A percentile compares a stretch with the other conserved stretches of the same genome.
These are phyloP conservation scores for Phengaris arion DNA, from an alignment of 2,888 invertebrate species.

Conservation along the genomic window DNA sequence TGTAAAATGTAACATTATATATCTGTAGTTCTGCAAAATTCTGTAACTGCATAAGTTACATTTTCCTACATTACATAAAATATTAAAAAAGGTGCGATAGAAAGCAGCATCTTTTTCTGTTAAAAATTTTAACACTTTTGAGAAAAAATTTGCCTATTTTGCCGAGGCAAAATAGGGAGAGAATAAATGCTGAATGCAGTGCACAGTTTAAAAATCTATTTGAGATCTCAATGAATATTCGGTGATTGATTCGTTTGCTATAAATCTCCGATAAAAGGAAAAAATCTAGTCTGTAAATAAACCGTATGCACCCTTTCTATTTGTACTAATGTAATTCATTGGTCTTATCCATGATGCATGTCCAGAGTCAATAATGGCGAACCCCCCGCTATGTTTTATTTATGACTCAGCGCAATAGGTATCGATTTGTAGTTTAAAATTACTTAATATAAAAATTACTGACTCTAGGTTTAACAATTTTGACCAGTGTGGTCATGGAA, in stretches of 20 bases:
- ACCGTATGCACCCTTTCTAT: conserved; percentile 61
- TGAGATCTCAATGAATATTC: neutral
- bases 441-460: neutral
- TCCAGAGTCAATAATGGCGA: conserved; percentile 38
- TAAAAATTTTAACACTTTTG: too few species aligned
- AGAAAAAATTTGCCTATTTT: too few species aligned
- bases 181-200: too few species aligned
- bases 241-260: neutral
- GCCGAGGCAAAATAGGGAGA: too few species aligned
- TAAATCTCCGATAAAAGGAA: neutral
- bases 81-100: too few species aligned
- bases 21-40: too few species aligned
- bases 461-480: neutral
- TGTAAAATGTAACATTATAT: too few species aligned
- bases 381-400: conserved; percentile 35
- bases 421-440: conserved; percentile 16
- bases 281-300: conserved; percentile 16
- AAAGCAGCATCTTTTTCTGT: too few species aligned
- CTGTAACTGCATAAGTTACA: too few species aligned
- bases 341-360: conserved; percentile 49
- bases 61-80: too few species aligned
- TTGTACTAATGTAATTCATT: conserved; percentile 53
- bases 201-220: too few species aligned
- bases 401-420: conserved; percentile 31
- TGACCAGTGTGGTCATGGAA: too few species aligned